Evolutionary conservation across 2,797 vertebrate genomes (phyloP), one percentile per base, ranked within the genome.

Genomic region (Staurois parvus): DNA sequence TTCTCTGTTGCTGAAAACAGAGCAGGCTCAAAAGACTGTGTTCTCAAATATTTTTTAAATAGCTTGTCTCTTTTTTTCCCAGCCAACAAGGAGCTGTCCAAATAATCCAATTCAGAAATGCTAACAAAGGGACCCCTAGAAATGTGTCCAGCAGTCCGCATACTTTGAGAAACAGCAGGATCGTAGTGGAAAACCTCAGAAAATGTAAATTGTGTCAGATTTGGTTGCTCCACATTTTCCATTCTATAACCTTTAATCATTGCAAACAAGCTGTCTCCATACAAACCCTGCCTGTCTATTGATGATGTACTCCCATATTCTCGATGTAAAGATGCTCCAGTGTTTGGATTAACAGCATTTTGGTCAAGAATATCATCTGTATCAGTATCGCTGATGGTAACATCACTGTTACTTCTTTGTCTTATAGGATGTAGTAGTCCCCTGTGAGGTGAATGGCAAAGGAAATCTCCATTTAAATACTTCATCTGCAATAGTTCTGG

Each of bases 231-330:
- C 70, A 95, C 89, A 40, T 90, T 94, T 83, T 99, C 97, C 1
- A 96, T 94, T 77, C 95, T 81, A 85, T 97, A 97, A 17, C 96
- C 97, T 89, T 95, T 91, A 17, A 98, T 94, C 97, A 98, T 96
- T 34, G 97, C 96, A 88, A 98, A 97, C 84, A 99, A 96, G 66
- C 95, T 95, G 30, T 98, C 98, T 9, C 94, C 96, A 7, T 92
- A 93, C 21, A 99, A 93, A 81, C 98, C 97, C 85, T 99, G 98
- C 7, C 96, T 94, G 85, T 99, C 97, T 12, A 99, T 99, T 37
- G 98, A 99, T 28, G 98, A 99, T 0, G 98, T 98, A 91, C 98
- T 99, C 79, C 98, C 98, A 1, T 99, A 99, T 64, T 99, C 98
- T 1, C 98, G 94, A 87, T 97, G 98, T 89, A 99, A 93, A 7